Evolutionary conservation across 2,797 vertebrate species (phyloP).

Genomic region (Hipposideros larvatus): DNA sequence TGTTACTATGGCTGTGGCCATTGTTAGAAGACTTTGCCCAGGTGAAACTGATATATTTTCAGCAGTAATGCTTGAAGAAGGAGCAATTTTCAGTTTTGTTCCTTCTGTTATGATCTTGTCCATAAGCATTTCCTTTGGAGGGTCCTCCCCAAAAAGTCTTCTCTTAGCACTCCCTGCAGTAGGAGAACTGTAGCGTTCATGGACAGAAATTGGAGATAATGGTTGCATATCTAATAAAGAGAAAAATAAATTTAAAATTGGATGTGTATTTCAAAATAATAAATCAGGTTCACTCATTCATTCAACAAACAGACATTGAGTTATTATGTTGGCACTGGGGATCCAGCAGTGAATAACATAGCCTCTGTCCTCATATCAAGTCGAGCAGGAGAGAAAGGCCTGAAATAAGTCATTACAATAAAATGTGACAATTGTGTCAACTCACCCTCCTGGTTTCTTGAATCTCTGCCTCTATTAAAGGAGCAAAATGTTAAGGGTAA

Average conservation of each 20-base stretch:
- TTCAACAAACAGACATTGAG: slow-evolving; percentile 20
- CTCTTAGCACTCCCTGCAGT: slow-evolving; percentile 96
- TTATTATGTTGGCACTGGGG: neutral
- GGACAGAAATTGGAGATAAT: slow-evolving; percentile 94
- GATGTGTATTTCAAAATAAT: slow-evolving; percentile 45
- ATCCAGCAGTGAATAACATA: slow-evolving; percentile 17
- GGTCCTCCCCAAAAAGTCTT: slow-evolving; percentile 96
- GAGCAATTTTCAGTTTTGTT: slow-evolving; percentile 89
- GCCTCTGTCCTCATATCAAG: neutral
- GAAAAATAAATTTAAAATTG: slow-evolving; percentile 65
- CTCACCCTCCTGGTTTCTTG: slow-evolving; percentile 1
- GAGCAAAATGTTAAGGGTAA: slow-evolving; percentile 46
- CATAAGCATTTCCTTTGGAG: slow-evolving; percentile 87
- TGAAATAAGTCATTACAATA: slow-evolving; percentile 32
- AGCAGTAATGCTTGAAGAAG: slow-evolving; percentile 79
- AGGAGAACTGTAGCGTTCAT: slow-evolving; percentile 97
- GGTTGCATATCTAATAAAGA: slow-evolving; percentile 90
- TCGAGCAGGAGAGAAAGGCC: neutral
- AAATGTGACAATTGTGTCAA: slow-evolving; percentile 28
- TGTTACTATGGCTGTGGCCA: slow-evolving; percentile 86
- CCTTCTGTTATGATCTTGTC: slow-evolving; percentile 90
- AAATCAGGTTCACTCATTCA: slow-evolving; percentile 26
- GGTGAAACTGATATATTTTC: slow-evolving; percentile 87
- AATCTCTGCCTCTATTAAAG: slow-evolving; percentile 1
- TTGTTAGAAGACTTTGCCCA: slow-evolving; percentile 88